These are phyloP conservation scores for Sarcophaga peregrina DNA, from an alignment of 1,140 invertebrate species.

Conservation along the genomic window DNA sequence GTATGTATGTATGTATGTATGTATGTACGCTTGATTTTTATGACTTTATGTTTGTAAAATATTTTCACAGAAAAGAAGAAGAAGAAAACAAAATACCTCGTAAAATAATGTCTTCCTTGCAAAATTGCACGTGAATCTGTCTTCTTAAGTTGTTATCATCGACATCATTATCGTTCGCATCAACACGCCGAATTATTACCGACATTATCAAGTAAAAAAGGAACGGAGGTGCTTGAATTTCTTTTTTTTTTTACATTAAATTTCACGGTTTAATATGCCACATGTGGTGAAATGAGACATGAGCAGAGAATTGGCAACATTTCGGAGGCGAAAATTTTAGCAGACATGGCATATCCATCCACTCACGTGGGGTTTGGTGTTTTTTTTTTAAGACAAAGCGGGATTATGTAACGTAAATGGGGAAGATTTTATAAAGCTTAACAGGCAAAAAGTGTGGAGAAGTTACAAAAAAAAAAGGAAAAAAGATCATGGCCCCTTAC, in stretches of 20 bases:
- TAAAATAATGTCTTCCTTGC: neutral
- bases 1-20: too few species aligned
- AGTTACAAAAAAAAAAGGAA: too few species aligned
- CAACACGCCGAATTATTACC: neutral
- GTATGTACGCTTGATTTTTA: neutral
- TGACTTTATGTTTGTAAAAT: neutral
- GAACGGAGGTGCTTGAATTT: neutral
- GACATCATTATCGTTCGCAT: neutral
- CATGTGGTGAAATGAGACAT: neutral
- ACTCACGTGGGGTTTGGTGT: neutral
- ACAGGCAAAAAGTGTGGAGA: too few species aligned
- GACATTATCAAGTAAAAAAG: neutral
- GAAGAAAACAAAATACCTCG: neutral
- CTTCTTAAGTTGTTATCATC: neutral
- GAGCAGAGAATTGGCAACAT: neutral
- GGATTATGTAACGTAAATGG: neutral
- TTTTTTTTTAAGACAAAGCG: neutral
- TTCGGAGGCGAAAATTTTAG: neutral
- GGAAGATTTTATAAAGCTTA: too few species aligned
- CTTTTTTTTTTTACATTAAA: neutral
- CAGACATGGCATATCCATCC: neutral
- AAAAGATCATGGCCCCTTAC: too few species aligned
- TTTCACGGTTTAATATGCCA: conserved; percentile 24
- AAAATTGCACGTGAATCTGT: neutral
- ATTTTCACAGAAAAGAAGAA: neutral